These are phyloP conservation scores for Antechinus flavipes DNA, from an alignment of 2,113 vertebrate species.

Conservation along the genomic window DNA sequence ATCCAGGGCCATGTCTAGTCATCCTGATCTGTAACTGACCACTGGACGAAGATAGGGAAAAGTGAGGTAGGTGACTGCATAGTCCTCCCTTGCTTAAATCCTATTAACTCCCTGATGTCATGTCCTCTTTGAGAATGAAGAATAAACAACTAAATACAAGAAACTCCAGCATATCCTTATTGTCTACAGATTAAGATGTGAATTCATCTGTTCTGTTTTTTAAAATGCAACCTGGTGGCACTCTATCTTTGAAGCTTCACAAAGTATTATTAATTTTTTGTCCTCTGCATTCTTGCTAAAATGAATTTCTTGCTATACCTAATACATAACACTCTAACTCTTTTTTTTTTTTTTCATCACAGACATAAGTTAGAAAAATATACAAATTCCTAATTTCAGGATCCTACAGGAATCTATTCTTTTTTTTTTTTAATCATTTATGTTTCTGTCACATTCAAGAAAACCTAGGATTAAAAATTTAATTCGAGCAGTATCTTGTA, in stretches of 20 bases:
- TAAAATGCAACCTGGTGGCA: neutral
- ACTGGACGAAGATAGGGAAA: too few relatives aligned
- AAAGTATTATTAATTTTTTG: neutral
- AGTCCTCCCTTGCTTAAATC: too few relatives aligned
- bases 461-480: neutral
- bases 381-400: neutral
- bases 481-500: neutral
- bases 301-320: neutral
- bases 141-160: neutral
- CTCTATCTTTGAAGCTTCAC: neutral
- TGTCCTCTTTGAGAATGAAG: too few relatives aligned
- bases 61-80: too few relatives aligned
- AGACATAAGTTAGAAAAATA: neutral
- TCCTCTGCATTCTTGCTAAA: neutral
- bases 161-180: neutral
- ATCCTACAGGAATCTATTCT: neutral
- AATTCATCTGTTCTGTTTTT: neutral
- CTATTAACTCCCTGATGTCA: too few relatives aligned
- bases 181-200: neutral
- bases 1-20: too few relatives aligned
- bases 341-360: neutral
- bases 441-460: neutral
- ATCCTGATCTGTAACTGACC: too few relatives aligned
- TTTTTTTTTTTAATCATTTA: neutral
- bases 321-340: neutral